Evolutionary conservation across 2,888 invertebrate species (phyloP), one percentile per base, ranked within the genome.

Genomic region (Imbricaverruca yamaguchii): DNA sequence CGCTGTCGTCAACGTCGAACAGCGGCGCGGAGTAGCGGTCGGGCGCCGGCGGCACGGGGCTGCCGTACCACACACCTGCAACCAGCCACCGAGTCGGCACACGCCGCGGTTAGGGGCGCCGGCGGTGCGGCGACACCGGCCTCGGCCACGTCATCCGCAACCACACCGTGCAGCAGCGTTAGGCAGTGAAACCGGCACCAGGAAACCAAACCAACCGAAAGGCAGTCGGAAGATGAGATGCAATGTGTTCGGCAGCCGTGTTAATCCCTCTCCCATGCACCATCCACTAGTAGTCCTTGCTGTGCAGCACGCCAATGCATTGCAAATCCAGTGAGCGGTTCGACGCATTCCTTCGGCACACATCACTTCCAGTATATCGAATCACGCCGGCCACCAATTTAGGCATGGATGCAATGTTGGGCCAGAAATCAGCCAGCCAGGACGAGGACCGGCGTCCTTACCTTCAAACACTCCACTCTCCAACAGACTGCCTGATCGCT

Each of bases 401-500:
- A 39, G 39, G 39, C 39, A 39, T 39, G 39, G 39, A 39, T 39
- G 39, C 39, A 39, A 39, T 39, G 39, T 39, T 39, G 39, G 39
- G 39, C 39, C 2, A 39, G 39, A 39, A 39, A 39, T 39, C 39
- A 39, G 39, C 39, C 39, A 39, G 39, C 39, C 61, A 18, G 18
- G 18, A 21, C 8, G 61, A 8, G 18, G 61, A 18, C 3, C 61
- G 61, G 23, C 10, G 12, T 4, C 74, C 74, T 53, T 18, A 90
- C 91, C 91, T 87, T 91, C 90, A 87, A 89, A 91, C 69, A 90
- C 88, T n/a, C 91, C 91, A 86, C 90, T 91, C 85, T 91, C 91
- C 82, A 91, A 86, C 55, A 91, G 86, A 84, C 88, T 88, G 13
- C 91, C 91, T 85, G 87, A 88, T 83, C 88, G 87, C 84, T 90